Evolutionary conservation across 2,888 invertebrate genomes (phyloP).

Genomic region (Coleophora flavipennella): DNA sequence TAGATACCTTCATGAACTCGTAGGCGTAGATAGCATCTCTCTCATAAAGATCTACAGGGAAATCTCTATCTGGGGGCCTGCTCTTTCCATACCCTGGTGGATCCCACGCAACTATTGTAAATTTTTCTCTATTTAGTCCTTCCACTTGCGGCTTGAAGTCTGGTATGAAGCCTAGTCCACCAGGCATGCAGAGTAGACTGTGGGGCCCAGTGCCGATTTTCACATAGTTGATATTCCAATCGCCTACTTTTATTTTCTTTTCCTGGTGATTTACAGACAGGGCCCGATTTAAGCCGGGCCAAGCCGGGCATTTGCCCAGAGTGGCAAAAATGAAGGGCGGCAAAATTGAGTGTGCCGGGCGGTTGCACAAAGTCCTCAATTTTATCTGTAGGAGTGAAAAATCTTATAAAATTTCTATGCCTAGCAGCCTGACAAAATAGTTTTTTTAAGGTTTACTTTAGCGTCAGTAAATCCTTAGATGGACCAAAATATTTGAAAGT

Average conservation of each 20-base stretch:
- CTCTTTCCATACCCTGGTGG: conserved; percentile 92
- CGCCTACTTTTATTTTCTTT: conserved; percentile 74
- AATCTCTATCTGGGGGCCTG: conserved; percentile 82
- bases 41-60: conserved; percentile 78
- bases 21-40: conserved; percentile 82
- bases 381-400: too few species aligned
- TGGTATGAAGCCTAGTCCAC: conserved; percentile 86
- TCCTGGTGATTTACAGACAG: conserved; percentile 74
- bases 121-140: conserved; percentile 73
- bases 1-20: conserved; percentile 77
- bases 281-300: too few species aligned
- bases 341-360: too few species aligned
- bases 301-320: too few species aligned
- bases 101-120: conserved; percentile 83
- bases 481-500: too few species aligned
- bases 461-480: too few species aligned
- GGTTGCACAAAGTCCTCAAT: too few species aligned
- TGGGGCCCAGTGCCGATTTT: conserved; percentile 74
- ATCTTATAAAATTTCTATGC: too few species aligned
- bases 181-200: conserved; percentile 81
- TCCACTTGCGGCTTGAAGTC: conserved; percentile 87
- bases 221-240: conserved; percentile 69
- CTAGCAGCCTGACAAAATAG: too few species aligned
- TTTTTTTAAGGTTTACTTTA: too few species aligned
- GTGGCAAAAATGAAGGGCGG: too few species aligned